Evolutionary conservation across 1,140 invertebrate species (phyloP).

Genomic region (Cecropterus lyciades): DNA sequence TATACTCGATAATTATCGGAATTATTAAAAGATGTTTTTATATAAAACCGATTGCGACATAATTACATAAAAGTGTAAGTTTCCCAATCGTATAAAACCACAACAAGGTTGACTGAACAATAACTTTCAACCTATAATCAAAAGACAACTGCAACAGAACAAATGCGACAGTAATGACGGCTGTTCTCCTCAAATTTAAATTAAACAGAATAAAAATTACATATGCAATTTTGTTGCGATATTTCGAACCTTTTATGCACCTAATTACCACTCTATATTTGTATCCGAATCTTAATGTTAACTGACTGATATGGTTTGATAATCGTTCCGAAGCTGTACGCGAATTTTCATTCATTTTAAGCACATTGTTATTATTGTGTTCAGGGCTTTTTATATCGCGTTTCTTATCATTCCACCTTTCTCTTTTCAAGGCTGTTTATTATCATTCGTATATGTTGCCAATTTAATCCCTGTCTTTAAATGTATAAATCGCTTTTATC

Average conservation of each 20-base stretch:
- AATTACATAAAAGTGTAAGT: not conserved
- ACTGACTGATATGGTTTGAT: slow-evolving; percentile 27
- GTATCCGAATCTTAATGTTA: slow-evolving; percentile 25
- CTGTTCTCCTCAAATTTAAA: slow-evolving; percentile 9
- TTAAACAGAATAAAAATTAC: slow-evolving; percentile 30
- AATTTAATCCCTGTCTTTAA: slow-evolving; percentile 4
- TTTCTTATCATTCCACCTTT: slow-evolving; percentile 27
- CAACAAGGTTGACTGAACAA: slow-evolving; percentile 5
- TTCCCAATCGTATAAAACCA: not conserved
- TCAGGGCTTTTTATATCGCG: slow-evolving; percentile 15
- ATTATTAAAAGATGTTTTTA: too few relatives aligned
- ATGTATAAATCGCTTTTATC: not conserved
- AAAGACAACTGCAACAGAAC: slow-evolving; percentile 16
- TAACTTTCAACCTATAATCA: slow-evolving; percentile 20
- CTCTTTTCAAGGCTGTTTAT: slow-evolving; percentile 25
- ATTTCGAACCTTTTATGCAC: slow-evolving; percentile 22
- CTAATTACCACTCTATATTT: slow-evolving; percentile 27
- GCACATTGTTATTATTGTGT: slow-evolving; percentile 11
- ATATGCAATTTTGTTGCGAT: slow-evolving; percentile 16
- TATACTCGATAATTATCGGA: too few relatives aligned
- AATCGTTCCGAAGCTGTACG: slow-evolving; percentile 4
- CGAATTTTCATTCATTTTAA: slow-evolving; percentile 17
- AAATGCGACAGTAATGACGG: slow-evolving; percentile 18
- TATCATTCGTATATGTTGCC: not conserved
- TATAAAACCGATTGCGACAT: not conserved